Conservation (phyloP, 2,797 vertebrate genomes). For the Heterohyrax brucei region DNA sequence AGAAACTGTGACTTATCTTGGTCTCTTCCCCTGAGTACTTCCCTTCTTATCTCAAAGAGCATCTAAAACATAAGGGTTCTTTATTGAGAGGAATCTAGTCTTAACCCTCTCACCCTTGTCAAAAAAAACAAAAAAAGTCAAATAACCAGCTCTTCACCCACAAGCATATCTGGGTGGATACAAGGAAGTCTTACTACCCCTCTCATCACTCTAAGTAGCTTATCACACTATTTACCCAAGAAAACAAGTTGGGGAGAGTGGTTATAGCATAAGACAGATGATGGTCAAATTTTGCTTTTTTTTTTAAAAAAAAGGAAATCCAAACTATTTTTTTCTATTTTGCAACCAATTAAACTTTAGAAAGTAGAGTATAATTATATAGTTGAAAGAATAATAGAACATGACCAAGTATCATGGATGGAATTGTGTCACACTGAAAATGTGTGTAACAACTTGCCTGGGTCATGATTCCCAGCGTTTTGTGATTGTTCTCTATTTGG, state of each 20-base stretch:
- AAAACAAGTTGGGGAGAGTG: neutral
- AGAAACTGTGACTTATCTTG: neutral
- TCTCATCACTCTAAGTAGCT: neutral
- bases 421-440: too few relatives aligned
- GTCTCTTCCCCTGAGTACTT: neutral
- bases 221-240: neutral
- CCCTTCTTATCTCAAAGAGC: neutral
- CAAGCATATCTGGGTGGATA: neutral
- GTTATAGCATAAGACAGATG: neutral
- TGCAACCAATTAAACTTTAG: constrained; percentile 17
- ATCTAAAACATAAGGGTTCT: neutral
- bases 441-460: too few relatives aligned
- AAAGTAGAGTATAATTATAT: neutral
- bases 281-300: neutral
- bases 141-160: neutral
- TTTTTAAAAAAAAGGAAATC: neutral
- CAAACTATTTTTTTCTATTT: neutral
- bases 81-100: neutral
- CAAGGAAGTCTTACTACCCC: neutral
- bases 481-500: too few relatives aligned
- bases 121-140: neutral
- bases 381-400: neutral
- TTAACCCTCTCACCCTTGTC: neutral
- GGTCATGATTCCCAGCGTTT: too few relatives aligned
- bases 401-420: neutral